phyloP scores from a whole-genome alignment of 1,140 invertebrate species.

The Caerostris extrusa region DNA sequence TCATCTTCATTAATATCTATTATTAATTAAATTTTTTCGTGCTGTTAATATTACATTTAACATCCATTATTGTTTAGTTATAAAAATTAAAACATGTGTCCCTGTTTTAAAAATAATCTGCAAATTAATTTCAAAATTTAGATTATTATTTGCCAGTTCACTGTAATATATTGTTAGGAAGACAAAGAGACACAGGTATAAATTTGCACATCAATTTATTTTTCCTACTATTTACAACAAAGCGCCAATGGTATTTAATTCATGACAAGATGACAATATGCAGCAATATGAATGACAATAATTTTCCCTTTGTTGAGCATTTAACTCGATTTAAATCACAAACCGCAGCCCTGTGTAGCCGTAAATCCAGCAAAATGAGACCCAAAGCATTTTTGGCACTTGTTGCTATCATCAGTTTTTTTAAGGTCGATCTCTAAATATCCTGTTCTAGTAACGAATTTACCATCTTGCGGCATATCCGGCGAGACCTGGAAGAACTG shows the following conservation, averaged over 20 bases:
- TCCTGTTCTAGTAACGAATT: neutral
- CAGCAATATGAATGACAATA: neutral
- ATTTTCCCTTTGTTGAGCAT: neutral
- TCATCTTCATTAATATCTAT: too few species aligned
- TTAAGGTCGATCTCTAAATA: neutral
- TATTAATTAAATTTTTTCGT: too few species aligned
- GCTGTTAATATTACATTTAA: too few species aligned
- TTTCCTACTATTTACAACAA: neutral
- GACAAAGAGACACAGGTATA: too few species aligned
- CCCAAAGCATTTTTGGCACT: neutral
- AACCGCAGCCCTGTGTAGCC: neutral
- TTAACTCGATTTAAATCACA: neutral
- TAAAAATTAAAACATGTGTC: too few species aligned
- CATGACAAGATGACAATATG: neutral
- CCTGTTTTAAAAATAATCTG: too few species aligned
- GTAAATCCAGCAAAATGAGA: neutral
- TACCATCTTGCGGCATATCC: constrained; percentile 57
- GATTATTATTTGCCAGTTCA: too few species aligned
- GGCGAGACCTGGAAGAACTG: neutral
- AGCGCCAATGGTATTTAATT: neutral
- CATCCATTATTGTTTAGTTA: too few species aligned
- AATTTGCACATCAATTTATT: neutral
- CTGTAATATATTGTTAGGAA: too few species aligned
- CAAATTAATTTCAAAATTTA: too few species aligned
- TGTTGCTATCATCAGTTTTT: neutral